Evolutionary conservation across 2,888 invertebrate species (phyloP).

Genomic region (Ischnus inquisitorius): DNA sequence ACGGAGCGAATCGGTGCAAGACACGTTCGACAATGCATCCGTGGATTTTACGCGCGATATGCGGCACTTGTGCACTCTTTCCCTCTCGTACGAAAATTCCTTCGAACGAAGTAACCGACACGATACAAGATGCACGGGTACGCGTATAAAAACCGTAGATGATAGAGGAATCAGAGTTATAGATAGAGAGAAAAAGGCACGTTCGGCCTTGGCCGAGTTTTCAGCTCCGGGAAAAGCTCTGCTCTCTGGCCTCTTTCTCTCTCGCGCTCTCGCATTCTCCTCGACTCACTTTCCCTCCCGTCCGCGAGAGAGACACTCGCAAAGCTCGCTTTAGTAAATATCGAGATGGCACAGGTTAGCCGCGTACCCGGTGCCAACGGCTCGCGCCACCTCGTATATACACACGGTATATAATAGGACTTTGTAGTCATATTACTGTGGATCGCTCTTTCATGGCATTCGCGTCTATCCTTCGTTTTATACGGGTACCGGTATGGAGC

Average conservation of each 20-base stretch:
- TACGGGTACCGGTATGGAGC: not conserved
- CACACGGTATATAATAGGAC: constrained; percentile 55
- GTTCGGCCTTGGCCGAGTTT: constrained; percentile 68
- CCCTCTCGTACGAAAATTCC: constrained; percentile 32
- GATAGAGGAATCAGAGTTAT: constrained; percentile 46
- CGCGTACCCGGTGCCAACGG: constrained; percentile 28
- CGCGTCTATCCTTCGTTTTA: not conserved
- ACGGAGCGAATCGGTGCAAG: constrained; percentile 62
- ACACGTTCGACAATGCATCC: constrained; percentile 69
- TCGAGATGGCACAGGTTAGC: constrained; percentile 66
- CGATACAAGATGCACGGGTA: constrained; percentile 42
- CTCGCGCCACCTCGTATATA: constrained; percentile 38
- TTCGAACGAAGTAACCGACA: constrained; percentile 60
- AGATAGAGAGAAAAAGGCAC: constrained; percentile 53
- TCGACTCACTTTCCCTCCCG: not conserved
- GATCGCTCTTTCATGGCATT: constrained; percentile 23
- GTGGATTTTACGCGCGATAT: constrained; percentile 61
- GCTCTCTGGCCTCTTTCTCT: constrained; percentile 5
- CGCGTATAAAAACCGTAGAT: constrained; percentile 26
- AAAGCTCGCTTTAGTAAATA: constrained; percentile 62
- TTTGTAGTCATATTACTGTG: constrained; percentile 29
- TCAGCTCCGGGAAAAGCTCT: constrained; percentile 51
- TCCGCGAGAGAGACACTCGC: not conserved
- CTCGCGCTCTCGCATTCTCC: constrained; percentile 17
- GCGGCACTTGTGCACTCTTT: constrained; percentile 33